Evolutionary conservation across 2,113 vertebrate genomes (phyloP).

Genomic region (Poicephalus meyeri): DNA sequence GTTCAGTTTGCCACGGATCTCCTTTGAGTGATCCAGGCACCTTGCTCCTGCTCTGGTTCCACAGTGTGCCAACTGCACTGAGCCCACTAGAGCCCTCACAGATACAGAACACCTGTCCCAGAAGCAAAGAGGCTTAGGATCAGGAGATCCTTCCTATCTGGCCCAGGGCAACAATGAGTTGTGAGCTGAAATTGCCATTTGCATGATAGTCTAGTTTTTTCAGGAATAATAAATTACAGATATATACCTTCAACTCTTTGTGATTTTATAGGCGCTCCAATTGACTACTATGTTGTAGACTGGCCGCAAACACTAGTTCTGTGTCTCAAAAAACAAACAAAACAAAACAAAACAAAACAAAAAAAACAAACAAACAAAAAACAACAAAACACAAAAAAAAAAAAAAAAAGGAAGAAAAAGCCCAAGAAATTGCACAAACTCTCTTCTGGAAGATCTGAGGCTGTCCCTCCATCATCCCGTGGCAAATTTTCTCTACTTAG

Average conservation of each 20-base stretch:
- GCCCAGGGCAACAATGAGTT: background rate
- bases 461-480: background rate
- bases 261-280: background rate
- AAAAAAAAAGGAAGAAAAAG: accelerated
- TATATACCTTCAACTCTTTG: background rate
- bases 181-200: background rate
- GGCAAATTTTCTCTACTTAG: background rate
- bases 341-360: background rate
- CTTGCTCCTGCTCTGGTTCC: background rate
- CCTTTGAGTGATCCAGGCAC: background rate
- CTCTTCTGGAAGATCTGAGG: background rate
- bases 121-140: background rate
- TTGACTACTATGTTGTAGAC: accelerated
- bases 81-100: background rate
- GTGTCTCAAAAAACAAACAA: background rate
- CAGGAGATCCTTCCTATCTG: background rate
- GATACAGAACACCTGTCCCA: background rate
- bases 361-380: too few relatives aligned
- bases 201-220: background rate
- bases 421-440: background rate
- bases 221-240: background rate
- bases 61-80: background rate
- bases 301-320: background rate
- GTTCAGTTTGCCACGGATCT: background rate
- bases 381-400: background rate